Base-by-base conservation (phyloP, 2,888 invertebrate genomes). In the Heliconius charithonia region DNA sequence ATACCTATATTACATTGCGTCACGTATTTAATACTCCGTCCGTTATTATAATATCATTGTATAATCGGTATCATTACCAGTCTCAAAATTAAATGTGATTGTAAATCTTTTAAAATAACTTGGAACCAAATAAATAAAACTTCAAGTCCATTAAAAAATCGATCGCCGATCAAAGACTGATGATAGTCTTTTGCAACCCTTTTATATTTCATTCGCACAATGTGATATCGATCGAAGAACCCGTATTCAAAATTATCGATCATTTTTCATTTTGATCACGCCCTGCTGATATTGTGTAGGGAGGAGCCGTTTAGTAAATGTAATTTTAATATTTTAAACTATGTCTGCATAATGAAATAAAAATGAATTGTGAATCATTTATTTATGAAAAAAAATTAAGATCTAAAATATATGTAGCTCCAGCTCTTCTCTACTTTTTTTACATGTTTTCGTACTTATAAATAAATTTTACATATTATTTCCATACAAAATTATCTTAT, bases 151-250 rank as follows among this genome's bases (percentile, higher is more conserved):
- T 73, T 77, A 78, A 75, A 82, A 81, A 82, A 82, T 73, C 80
- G 81, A 82, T 83, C 71, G 83, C 78, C 81, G 82, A 83, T 80
- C 77, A 80, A 83, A 83, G 83, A 85, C 82, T 81, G 83, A 85
- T 86, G 85, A 83, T 83, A 81, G 76, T 77, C 78, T 77, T 83
- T 81, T 78, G 79, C 78, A 82, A 75, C 76, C 79, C 77, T 82
- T 83, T 83, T 83, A 85, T 83, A 83, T 83, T 82, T 85, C 82
- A 82, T 82, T 84, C 82, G 79, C 83, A 86, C 83, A 85, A 83
- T 83, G 77, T 75, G 82, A 85, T 85, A 85, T 81, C 80, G 83
- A 84, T 83, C 83, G 82, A 79, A 78, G 78, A 82, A 85, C 83
- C 83, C 82, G 80, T 83, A 83, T 86, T 83, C 80, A 75, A 80